A percentile compares a stretch with the other conserved stretches of the same genome.
These are phyloP conservation scores for Pocota personata DNA, from an alignment of 2,888 invertebrate species.

Conservation along the genomic window DNA sequence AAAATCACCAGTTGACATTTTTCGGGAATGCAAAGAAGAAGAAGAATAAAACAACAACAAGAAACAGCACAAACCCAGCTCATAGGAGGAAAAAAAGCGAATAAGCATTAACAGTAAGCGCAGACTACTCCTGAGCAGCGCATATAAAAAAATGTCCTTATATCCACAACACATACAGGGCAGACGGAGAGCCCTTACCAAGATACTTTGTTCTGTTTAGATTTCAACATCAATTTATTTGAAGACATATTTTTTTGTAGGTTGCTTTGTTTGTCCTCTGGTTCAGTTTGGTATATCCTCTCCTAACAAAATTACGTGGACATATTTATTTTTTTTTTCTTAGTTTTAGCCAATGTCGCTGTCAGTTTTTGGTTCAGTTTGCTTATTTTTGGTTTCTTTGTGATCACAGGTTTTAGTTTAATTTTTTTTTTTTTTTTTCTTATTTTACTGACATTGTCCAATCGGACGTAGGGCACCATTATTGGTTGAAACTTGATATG, in stretches of 20 bases:
- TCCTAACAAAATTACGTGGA: constrained; percentile 40
- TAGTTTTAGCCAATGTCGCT: constrained; percentile 69
- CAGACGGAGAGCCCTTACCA: constrained; percentile 36
- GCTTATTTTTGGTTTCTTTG: constrained; percentile 27
- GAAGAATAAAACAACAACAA: background rate
- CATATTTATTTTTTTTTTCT: constrained; percentile 31
- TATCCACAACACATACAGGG: constrained; percentile 16
- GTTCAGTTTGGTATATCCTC: constrained; percentile 15
- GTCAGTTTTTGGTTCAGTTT: constrained; percentile 70
- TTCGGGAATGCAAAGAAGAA: constrained; percentile 71
- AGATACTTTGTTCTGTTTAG: constrained; percentile 74
- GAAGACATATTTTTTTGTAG: constrained; percentile 39
- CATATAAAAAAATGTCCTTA: constrained; percentile 62
- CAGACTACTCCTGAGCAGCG: constrained; percentile 66
- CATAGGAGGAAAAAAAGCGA: constrained; percentile 35
- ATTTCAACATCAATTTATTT: constrained; percentile 73
- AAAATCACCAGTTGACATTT: constrained; percentile 72
- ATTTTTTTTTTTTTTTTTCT: constrained; percentile 8
- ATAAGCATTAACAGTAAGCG: constrained; percentile 73
- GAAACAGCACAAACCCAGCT: constrained; percentile 13
- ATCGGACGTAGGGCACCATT: constrained; percentile 69
- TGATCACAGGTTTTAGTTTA: constrained; percentile 20
- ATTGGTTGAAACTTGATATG: constrained; percentile 74
- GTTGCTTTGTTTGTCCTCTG: constrained; percentile 51
- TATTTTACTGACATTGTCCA: constrained; percentile 68